Percentiles rank a stretch among this genome's conserved stretches.
These are phyloP conservation scores for Spea multiplicata DNA, from an alignment of 2,113 vertebrate genomes.

Conservation along the genomic window DNA sequence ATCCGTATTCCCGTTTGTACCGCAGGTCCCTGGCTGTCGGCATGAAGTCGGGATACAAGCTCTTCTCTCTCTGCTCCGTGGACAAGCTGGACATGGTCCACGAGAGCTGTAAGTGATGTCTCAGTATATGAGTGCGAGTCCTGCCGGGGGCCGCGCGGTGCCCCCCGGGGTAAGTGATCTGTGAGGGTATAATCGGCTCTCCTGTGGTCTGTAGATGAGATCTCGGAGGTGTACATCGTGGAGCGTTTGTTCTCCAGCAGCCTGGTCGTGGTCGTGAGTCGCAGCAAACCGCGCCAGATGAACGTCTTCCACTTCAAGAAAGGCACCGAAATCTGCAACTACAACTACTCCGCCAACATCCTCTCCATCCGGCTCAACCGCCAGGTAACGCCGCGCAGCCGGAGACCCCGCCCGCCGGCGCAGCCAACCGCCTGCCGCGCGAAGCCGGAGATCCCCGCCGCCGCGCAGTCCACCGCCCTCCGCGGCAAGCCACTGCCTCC, in stretches of 20 bases:
- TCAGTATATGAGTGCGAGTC: too few species aligned
- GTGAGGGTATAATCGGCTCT: not conserved
- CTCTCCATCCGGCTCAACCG: conserved; percentile 86
- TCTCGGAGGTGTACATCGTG: conserved; percentile 87
- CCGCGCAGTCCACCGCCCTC: too few species aligned
- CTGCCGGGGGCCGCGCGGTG: too few species aligned
- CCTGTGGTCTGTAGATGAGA: conserved; percentile 68
- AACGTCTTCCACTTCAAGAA: conserved; percentile 98
- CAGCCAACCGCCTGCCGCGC: too few species aligned
- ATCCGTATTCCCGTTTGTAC: too few species aligned
- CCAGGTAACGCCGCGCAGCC: conserved; percentile 66
- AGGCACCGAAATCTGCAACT: conserved; percentile 95
- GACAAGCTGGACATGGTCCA: conserved; percentile 93
- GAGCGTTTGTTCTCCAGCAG: conserved; percentile 96
- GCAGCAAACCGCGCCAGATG: conserved; percentile 81
- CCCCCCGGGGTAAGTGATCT: not conserved
- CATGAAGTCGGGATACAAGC: conserved; percentile 83
- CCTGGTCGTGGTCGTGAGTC: conserved; percentile 91
- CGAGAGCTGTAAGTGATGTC: conserved; percentile 80
- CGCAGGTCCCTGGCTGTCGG: conserved; percentile 75
- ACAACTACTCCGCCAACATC: conserved; percentile 88
- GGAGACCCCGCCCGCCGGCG: too few species aligned
- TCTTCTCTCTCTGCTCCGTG: conserved; percentile 89
- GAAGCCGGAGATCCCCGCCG: too few species aligned
- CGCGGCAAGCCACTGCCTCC: too few species aligned